Evolutionary conservation across 2,888 invertebrate genomes (phyloP).

Genomic region (Schizaphis graminum): DNA sequence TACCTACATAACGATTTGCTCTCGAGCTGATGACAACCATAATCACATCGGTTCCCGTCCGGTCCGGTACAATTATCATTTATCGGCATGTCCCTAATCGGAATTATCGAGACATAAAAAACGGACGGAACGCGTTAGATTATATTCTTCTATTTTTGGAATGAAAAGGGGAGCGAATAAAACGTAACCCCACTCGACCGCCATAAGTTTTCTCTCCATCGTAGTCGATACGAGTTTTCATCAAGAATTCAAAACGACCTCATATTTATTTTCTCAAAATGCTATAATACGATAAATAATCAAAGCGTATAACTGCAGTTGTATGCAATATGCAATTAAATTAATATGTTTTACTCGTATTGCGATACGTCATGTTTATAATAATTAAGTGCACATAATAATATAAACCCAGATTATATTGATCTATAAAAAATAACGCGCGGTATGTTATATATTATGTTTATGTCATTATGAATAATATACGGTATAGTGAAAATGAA

Average conservation of each 20-base stretch:
- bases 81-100: constrained; percentile 26
- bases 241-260: neutral
- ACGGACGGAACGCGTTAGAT: neutral
- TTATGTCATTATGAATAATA: neutral
- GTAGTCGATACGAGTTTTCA: neutral
- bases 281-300: neutral
- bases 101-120: neutral
- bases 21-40: neutral
- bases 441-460: neutral
- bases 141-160: neutral
- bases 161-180: neutral
- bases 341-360: neutral
- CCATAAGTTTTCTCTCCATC: neutral
- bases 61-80: neutral
- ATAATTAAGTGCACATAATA: neutral
- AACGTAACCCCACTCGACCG: neutral
- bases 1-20: neutral
- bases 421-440: neutral
- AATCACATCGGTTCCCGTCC: neutral
- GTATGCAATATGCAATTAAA: neutral
- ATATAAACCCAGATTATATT: neutral
- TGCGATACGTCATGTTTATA: neutral
- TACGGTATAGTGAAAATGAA: neutral
- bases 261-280: neutral
- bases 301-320: neutral